Conservation (phyloP, 2,888 invertebrate species). For the Caenorhabditis parvicauda region DNA sequence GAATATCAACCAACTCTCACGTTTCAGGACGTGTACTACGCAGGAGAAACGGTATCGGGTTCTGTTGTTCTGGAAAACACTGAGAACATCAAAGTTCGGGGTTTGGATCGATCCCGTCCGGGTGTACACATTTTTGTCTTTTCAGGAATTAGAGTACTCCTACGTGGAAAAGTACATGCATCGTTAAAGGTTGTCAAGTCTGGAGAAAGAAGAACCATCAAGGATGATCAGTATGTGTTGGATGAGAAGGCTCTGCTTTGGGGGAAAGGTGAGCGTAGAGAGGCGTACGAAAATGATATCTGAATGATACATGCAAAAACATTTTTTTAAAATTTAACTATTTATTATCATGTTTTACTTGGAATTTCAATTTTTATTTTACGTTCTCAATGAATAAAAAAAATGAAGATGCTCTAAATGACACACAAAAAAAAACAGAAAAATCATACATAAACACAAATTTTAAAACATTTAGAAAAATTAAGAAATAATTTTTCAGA, state of each 20-base stretch:
- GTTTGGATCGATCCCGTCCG: slow-evolving; percentile 65
- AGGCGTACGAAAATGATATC: no score
- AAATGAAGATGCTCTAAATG: no score
- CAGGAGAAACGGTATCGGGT: slow-evolving; percentile 74
- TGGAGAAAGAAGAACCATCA: slow-evolving; percentile 74
- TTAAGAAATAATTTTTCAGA: slow-evolving; percentile 39
- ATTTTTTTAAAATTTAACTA: no score
- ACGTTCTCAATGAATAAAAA: no score
- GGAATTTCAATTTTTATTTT: no score
- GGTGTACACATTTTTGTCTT: not conserved
- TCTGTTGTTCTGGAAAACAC: slow-evolving; percentile 73
- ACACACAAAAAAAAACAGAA: no score
- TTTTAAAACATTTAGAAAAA: no score
- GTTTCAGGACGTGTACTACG: slow-evolving; percentile 73
- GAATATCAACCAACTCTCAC: not conserved
- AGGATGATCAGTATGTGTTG: slow-evolving; percentile 77
- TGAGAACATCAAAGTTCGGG: slow-evolving; percentile 76
- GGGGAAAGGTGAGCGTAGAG: slow-evolving; percentile 71
- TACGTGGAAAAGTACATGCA: slow-evolving; percentile 76
- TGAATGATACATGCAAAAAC: no score
- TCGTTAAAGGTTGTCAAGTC: slow-evolving; percentile 77
- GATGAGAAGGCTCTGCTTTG: slow-evolving; percentile 75
- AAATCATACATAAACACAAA: no score
- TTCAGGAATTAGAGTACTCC: slow-evolving; percentile 70
- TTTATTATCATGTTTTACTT: no score